phyloP scores from a whole-genome alignment of 1,140 invertebrate genomes.

The Aphelenchoides avenae region DNA sequence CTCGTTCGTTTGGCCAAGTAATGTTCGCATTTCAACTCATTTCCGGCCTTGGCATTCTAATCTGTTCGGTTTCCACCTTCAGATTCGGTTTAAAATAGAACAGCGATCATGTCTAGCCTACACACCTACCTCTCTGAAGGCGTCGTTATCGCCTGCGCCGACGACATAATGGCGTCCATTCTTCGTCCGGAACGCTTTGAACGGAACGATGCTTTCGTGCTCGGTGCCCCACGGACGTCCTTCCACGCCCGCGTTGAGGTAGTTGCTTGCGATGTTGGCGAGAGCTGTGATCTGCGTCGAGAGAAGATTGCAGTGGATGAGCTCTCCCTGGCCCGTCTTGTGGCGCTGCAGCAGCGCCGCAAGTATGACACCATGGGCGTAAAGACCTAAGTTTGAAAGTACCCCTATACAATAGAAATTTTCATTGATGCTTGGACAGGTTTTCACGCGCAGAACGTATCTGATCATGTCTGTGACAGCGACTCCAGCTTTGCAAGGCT shows the following conservation, averaged over 20 bases:
- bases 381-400: too few species aligned
- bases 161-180: constrained; percentile 32
- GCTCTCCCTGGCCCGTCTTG: constrained; percentile 77
- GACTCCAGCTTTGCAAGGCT: constrained; percentile 72
- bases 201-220: constrained; percentile 89
- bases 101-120: too few species aligned
- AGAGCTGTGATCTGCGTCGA: constrained; percentile 70
- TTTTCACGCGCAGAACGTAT: background rate
- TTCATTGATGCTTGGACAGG: too few species aligned
- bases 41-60: too few species aligned
- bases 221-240: constrained; percentile 77
- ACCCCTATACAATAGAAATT: too few species aligned
- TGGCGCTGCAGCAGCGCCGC: constrained; percentile 76
- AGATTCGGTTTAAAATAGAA: too few species aligned
- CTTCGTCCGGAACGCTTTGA: constrained; percentile 67
- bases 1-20: background rate
- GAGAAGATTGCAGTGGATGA: constrained; percentile 87
- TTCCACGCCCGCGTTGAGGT: constrained; percentile 73
- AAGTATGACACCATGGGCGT: constrained; percentile 89
- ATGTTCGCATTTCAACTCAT: too few species aligned
- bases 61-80: background rate
- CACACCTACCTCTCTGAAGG: constrained; percentile 28
- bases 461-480: constrained; percentile 15
- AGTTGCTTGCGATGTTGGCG: constrained; percentile 83
- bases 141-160: constrained; percentile 20